Evolutionary conservation across 2,113 vertebrate genomes (phyloP), one percentile per base, ranked within the genome.

Genomic region (Corythoichthys intestinalis): DNA sequence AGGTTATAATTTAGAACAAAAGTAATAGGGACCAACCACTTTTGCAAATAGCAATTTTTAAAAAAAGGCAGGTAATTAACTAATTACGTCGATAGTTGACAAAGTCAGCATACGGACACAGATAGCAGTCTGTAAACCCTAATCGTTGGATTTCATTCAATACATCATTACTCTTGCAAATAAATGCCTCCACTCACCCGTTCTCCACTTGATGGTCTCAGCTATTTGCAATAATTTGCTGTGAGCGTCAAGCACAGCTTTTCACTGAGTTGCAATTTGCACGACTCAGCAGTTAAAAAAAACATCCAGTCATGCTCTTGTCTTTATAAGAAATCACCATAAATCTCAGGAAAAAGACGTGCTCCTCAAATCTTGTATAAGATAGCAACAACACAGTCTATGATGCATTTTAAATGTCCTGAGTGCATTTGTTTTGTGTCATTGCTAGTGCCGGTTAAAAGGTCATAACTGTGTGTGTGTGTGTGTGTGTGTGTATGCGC

Each of bases 151-250:
- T 34, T 11, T 34, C 53, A 56, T 6, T 50, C 48, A 15, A 44
- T 15, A 50, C 48, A 50, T 4, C 48, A 50, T 15, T n/a, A 7
- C 17, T 8, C 6, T 53, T 53, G 28, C 28, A 13, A 58, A 37
- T 58, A 58, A 58, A 37, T 14, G 50, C 34, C 38, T 65, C 56
- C n/a, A 10, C 60, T 77, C 38, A n/a, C 56, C 60, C 6, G 34
- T 34, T 49, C 57, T 67, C 61, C 52, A 63, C 67, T 72, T 65
- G 47, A 74, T 65, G 71, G n/a, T 37, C 63, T 82, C 79, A 70
- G 77, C 68, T 65, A 59, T 69, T 76, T 72, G 70, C 59, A 83
- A 75, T 72, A 77, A 87, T 86, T 88, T 83, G 74, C 72, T 63
- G 56, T 63, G 47, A 78, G 61, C 70, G 57, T 58, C 71, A 60